Evolutionary conservation across 2,797 vertebrate genomes (phyloP).

Genomic region (Schizopygopsis pylzovi): DNA sequence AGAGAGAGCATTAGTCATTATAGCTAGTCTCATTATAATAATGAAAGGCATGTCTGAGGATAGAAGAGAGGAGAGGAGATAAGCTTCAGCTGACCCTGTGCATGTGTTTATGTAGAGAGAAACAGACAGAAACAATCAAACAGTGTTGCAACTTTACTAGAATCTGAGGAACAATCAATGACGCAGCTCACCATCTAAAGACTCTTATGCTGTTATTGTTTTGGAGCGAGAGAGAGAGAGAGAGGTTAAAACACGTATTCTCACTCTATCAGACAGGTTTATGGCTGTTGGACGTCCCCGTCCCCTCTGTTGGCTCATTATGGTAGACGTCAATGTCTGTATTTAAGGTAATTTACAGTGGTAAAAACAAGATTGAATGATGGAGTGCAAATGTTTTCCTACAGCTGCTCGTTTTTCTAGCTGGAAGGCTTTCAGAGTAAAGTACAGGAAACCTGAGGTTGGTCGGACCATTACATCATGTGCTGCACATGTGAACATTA

Average conservation of each 20-base stretch:
- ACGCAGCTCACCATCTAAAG: not conserved
- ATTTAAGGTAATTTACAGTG: slow-evolving; percentile 44
- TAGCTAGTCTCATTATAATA: slow-evolving; percentile 60
- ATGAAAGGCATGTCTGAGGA: slow-evolving; percentile 47
- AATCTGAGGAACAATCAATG: not conserved
- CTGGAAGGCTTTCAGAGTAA: not conserved
- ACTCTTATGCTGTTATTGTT: slow-evolving; percentile 15
- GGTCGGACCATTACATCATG: slow-evolving; percentile 3
- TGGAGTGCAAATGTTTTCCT: slow-evolving; percentile 32
- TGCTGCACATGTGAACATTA: not conserved
- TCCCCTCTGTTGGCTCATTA: slow-evolving; percentile 20
- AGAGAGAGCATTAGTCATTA: slow-evolving; percentile 51
- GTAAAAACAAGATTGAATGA: slow-evolving; percentile 46
- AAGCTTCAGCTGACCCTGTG: slow-evolving; percentile 40
- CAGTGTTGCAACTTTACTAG: slow-evolving; percentile 3
- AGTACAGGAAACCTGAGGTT: slow-evolving; percentile 10
- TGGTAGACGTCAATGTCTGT: slow-evolving; percentile 28
- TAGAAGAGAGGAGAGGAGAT: slow-evolving; percentile 24
- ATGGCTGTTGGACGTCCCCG: not conserved
- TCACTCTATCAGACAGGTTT: slow-evolving; percentile 22
- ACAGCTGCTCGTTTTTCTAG: slow-evolving; percentile 15
- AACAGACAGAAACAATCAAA: slow-evolving; percentile 14
- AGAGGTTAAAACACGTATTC: not conserved
- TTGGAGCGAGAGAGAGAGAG: not conserved
- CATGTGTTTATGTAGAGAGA: slow-evolving; percentile 14